Evolutionary conservation across 2,113 vertebrate genomes (phyloP).

Genomic region (Pelvicachromis taeniatus): DNA sequence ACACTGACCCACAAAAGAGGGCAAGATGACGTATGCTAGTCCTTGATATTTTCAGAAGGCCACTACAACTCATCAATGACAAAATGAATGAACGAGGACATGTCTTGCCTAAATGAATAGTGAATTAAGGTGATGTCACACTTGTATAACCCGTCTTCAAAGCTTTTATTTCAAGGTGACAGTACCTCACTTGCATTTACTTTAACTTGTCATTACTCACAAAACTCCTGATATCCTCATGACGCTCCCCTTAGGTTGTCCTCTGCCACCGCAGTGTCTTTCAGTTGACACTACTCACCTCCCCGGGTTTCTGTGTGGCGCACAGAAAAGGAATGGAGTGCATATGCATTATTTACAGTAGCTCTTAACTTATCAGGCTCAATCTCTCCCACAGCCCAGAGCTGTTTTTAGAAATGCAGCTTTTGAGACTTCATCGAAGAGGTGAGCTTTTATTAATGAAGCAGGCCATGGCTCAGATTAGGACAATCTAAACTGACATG

Average conservation of each 20-base stretch:
- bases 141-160: neutral
- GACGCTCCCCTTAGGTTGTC: neutral
- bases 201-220: neutral
- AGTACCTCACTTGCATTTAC: neutral
- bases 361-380: conserved; percentile 34
- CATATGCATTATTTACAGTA: conserved; percentile 65
- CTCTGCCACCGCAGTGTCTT: neutral
- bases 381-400: neutral
- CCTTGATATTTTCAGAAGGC: conserved; percentile 26
- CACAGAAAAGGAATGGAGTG: neutral
- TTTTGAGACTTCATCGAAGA: conserved; percentile 32
- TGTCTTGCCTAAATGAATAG: neutral
- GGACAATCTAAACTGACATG: neutral
- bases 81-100: neutral
- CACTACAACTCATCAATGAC: neutral
- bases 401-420: conserved; percentile 35
- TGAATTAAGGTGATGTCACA: conserved; percentile 14
- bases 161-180: neutral
- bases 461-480: neutral
- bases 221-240: neutral
- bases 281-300: neutral
- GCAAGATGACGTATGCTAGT: neutral
- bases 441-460: conserved; percentile 27
- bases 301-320: conserved; percentile 1
- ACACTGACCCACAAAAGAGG: neutral